Conservation (phyloP, 2,113 vertebrate genomes). For the Sebastes schlegelii region DNA sequence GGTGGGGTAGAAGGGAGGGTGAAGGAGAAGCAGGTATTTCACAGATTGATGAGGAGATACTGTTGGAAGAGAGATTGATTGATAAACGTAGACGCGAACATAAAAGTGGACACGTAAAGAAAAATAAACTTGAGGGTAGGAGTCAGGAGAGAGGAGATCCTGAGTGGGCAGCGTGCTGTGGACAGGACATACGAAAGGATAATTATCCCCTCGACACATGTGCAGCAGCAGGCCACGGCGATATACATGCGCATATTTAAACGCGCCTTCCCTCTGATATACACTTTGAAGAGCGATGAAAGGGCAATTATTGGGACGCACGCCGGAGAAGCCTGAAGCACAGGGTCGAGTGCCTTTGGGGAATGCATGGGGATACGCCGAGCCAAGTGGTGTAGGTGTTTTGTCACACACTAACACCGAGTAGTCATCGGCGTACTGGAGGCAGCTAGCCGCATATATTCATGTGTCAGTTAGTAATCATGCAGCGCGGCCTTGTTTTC, state of each 20-base stretch:
- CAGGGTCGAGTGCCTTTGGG: conserved; percentile 57
- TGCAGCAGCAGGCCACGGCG: conserved; percentile 34
- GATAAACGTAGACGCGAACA: conserved; percentile 45
- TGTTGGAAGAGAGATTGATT: conserved; percentile 25
- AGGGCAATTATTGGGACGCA: conserved; percentile 70
- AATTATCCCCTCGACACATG: conserved; percentile 62
- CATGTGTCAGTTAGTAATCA: conserved; percentile 79
- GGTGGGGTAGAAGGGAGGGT: conserved; percentile 21
- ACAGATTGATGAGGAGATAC: conserved; percentile 63
- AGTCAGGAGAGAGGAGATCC: conserved; percentile 2
- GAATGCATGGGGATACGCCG: conserved; percentile 40
- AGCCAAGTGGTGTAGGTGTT: conserved; percentile 68
- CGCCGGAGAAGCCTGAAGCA: conserved; percentile 44
- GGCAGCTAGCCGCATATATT: conserved; percentile 63
- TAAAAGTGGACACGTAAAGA: conserved; percentile 21
- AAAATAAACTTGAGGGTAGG: conserved; percentile 24
- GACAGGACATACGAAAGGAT: conserved; percentile 59
- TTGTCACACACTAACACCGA: conserved; percentile 57
- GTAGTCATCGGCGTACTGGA: conserved; percentile 59
- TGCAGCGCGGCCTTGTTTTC: conserved; percentile 75
- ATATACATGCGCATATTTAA: conserved; percentile 51
- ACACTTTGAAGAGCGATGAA: conserved; percentile 70
- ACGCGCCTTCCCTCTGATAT: conserved; percentile 49
- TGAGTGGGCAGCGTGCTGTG: conserved; percentile 27
- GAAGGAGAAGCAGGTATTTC: conserved; percentile 35